Evolutionary conservation across 2,113 vertebrate species (phyloP), one percentile per base, ranked within the genome.

Genomic region (Mustelus asterias): DNA sequence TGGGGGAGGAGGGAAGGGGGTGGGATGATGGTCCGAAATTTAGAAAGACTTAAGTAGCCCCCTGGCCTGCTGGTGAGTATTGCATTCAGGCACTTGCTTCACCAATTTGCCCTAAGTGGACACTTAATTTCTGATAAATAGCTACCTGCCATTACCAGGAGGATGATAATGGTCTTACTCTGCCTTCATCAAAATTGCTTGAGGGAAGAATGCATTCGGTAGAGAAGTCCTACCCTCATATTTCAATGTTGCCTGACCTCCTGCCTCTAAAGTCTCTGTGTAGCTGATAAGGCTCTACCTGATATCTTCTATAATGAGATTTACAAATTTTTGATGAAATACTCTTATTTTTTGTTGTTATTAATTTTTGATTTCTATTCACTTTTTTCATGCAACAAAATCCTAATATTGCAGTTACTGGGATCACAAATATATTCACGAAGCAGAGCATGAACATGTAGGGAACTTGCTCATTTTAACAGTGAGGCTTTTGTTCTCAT

Each of bases 401-500:
- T 22, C 20, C 37, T 69, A 44, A 69, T 44, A 69, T 58, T 29
- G 24, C 60, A 67, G n/a, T 67, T 69, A 65, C 16, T 33, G 48
- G 48, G 10, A 33, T 90, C 48, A 44, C 37, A 10, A 70, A 70
- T 69, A 44, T 94, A 69, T 94, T 44, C 20, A 63, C 10, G 22
- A 44, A 70, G 9, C 92, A 70, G 24, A 69, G 92, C 37, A 69
- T 93, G 60, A 93, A 93, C 58, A 54, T 90, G 29, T 93, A 8
- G 60, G 90, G 29, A 37, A 67, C 90, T 37, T 93, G 60, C 33
- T 67, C 60, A 93, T 13, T 67, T 65, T 93, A 65, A 22, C 58
- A 67, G n/a, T 65, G 60, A 67, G 90, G 97, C 97, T 98, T 97
- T 97, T 98, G 97, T 97, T 97, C 98, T 98, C 98, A 98, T 97